These are phyloP conservation scores for Lanius collurio DNA, from an alignment of 2,113 vertebrate genomes.

Conservation along the genomic window DNA sequence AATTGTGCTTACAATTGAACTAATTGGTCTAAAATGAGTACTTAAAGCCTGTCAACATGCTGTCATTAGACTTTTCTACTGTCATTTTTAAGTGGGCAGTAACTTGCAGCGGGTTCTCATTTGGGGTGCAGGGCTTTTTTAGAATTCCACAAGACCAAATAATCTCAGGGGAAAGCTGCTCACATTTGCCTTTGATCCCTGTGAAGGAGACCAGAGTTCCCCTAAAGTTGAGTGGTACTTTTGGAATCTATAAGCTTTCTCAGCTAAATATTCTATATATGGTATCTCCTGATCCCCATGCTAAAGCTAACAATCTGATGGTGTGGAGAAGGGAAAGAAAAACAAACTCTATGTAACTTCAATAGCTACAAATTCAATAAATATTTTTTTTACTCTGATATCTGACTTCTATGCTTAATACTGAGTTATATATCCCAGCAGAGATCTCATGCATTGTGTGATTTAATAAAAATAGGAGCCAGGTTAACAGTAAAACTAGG, in stretches of 20 bases:
- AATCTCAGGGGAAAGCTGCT: background rate
- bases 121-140: background rate
- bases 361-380: background rate
- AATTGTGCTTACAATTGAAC: background rate
- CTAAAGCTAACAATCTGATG: background rate
- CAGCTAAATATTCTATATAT: background rate
- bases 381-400: background rate
- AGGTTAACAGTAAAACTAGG: background rate
- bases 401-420: background rate
- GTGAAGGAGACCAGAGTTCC: background rate
- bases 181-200: background rate
- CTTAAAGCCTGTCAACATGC: background rate
- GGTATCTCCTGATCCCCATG: background rate
- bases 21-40: background rate
- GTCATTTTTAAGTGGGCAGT: background rate
- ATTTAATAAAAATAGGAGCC: background rate
- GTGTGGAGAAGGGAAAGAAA: background rate
- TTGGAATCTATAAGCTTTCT: background rate
- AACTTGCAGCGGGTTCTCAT: accelerated
- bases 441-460: background rate
- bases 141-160: background rate
- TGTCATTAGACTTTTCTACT: background rate
- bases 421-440: background rate
- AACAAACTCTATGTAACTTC: background rate
- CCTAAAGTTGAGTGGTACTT: background rate